These are phyloP conservation scores for Drosophila burlai DNA, from an alignment of 1,140 invertebrate species.

Conservation along the genomic window DNA sequence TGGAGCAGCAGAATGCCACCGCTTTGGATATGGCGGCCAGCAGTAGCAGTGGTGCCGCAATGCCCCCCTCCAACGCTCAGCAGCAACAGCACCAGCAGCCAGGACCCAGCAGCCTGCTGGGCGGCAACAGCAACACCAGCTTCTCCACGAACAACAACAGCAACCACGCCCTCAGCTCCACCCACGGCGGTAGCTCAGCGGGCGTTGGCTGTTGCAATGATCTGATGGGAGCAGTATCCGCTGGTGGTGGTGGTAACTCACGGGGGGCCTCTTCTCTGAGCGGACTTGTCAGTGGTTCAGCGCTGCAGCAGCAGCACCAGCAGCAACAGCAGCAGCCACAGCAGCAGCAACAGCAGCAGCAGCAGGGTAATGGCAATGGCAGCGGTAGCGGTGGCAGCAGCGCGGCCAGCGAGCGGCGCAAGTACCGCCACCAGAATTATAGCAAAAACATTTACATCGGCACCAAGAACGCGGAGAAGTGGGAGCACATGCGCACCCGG, in stretches of 20 bases:
- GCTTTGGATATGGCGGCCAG: conserved; percentile 64
- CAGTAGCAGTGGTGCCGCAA: conserved; percentile 1
- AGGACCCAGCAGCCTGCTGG: conserved; percentile 49
- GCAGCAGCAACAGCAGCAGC: conserved; percentile 37
- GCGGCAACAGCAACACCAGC: conserved; percentile 73
- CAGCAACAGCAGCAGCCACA: conserved; percentile 40
- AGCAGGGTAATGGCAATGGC: conserved; percentile 15
- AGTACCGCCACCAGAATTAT: conserved; percentile 84
- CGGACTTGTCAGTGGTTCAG: neutral
- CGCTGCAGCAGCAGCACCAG: conserved; percentile 23
- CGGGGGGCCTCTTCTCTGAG: conserved; percentile 6
- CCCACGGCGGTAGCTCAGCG: conserved; percentile 17
- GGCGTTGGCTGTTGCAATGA: conserved; percentile 38
- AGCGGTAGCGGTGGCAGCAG: conserved; percentile 52
- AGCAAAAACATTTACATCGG: conserved; percentile 85
- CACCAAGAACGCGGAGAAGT: conserved; percentile 85
- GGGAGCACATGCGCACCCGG: conserved; percentile 84
- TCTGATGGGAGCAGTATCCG: conserved; percentile 8
- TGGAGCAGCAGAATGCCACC: conserved; percentile 58
- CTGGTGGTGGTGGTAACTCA: conserved; percentile 8
- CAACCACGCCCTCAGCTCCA: conserved; percentile 64
- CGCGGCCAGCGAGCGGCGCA: conserved; percentile 72
- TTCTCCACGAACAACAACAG: conserved; percentile 75
- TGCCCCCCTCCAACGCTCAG: neutral
- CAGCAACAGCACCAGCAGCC: conserved; percentile 8